These are phyloP conservation scores for Willisornis vidua DNA, from an alignment of 2,113 vertebrate genomes.

Conservation along the genomic window DNA sequence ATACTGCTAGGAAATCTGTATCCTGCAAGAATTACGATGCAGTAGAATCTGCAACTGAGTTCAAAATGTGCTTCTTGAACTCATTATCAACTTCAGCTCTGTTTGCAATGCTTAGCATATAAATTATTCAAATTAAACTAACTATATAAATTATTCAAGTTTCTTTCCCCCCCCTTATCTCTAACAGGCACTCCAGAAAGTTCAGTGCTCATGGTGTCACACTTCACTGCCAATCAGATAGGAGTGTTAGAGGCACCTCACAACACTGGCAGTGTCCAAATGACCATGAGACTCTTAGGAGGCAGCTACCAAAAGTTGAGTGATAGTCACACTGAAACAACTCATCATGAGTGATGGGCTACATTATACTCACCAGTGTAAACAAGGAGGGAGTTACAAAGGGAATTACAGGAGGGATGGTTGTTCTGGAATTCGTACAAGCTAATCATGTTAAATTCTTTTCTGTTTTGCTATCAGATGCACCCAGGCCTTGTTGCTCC, in stretches of 20 bases:
- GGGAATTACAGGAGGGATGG: neutral
- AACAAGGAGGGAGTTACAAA: neutral
- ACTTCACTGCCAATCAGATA: conserved; percentile 49
- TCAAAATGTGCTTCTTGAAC: conserved; percentile 41
- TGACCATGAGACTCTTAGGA: neutral
- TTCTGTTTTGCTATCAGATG: neutral
- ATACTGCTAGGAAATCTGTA: conserved; percentile 21
- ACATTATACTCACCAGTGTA: neutral
- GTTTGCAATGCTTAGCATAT: conserved; percentile 73
- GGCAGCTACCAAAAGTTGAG: neutral
- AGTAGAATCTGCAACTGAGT: conserved; percentile 54
- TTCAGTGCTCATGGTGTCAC: conserved; percentile 50
- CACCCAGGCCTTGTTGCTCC: neutral
- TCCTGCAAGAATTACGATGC: conserved; percentile 52
- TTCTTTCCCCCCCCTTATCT: conserved; percentile 15
- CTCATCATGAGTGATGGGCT: neutral
- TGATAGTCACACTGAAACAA: neutral
- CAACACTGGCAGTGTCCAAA: neutral
- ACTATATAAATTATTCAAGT: conserved; percentile 70
- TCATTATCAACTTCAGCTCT: conserved; percentile 69
- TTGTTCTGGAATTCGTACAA: neutral
- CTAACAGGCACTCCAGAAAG: conserved; percentile 56
- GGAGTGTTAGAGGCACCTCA: neutral
- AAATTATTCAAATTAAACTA: conserved; percentile 75
- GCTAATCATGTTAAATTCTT: neutral